A percentile compares a stretch with the other conserved stretches of the same genome.
These are phyloP conservation scores for Dendronephthya gigantea DNA, from an alignment of 64 coral and sea anemone species.

Conservation along the genomic window DNA sequence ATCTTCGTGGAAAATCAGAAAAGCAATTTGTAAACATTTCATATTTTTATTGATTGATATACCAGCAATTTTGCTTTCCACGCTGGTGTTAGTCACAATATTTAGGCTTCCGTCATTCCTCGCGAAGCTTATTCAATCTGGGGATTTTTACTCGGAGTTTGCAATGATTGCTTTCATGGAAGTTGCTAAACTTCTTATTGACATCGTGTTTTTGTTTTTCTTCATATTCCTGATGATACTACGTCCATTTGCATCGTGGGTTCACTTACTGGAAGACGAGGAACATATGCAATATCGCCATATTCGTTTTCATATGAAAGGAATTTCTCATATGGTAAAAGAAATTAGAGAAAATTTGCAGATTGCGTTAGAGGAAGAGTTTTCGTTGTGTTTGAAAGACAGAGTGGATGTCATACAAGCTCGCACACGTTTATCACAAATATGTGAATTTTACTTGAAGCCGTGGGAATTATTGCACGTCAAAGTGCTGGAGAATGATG, in stretches of 20 bases:
- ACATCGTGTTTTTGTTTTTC: slow-evolving; percentile 61
- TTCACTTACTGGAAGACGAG: slow-evolving; percentile 82
- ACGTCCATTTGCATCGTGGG: slow-evolving; percentile 80
- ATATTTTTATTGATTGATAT: slow-evolving; percentile 74
- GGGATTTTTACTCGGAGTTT: slow-evolving; percentile 84
- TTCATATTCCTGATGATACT: slow-evolving; percentile 77
- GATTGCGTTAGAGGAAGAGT: slow-evolving; percentile 67
- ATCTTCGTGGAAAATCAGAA: slow-evolving; percentile 85
- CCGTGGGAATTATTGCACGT: slow-evolving; percentile 61
- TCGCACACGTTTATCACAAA: slow-evolving; percentile 19
- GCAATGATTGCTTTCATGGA: slow-evolving; percentile 64
- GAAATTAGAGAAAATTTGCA: slow-evolving; percentile 49
- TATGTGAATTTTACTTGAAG: slow-evolving; percentile 43
- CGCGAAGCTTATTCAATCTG: slow-evolving; percentile 77
- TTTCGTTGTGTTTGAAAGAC: slow-evolving; percentile 66
- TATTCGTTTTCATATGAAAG: slow-evolving; percentile 59
- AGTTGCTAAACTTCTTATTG: slow-evolving; percentile 53
- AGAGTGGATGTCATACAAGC: background rate
- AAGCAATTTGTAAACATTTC: slow-evolving; percentile 68
- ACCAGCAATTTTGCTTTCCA: slow-evolving; percentile 61
- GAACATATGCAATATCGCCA: slow-evolving; percentile 68
- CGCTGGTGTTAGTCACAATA: slow-evolving; percentile 56
- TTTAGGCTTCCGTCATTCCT: slow-evolving; percentile 63
- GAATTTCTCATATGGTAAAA: slow-evolving; percentile 64
- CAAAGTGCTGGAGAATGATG: slow-evolving; percentile 68